These are phyloP conservation scores for Heptranchias perlo DNA, from an alignment of 2,113 vertebrate species.

Conservation along the genomic window DNA sequence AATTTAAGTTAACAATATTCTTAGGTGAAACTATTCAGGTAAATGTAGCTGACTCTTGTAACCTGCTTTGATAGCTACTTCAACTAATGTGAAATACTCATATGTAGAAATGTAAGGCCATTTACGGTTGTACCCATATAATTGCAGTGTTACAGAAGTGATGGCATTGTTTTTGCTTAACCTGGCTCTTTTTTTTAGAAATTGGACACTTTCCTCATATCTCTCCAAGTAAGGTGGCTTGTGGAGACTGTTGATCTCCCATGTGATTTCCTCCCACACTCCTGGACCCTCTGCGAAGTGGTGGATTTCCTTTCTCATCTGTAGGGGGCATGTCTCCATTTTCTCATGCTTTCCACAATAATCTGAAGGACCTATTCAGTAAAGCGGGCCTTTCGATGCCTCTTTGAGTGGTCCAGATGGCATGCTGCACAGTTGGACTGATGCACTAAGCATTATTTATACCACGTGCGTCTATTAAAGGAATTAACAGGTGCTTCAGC, in stretches of 20 bases:
- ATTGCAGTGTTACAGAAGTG: not conserved
- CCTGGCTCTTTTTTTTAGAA: not conserved
- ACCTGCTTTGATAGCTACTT: not conserved
- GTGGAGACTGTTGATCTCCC: not conserved
- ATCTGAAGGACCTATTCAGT: not conserved
- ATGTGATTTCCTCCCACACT: not conserved
- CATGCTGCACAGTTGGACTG: not conserved
- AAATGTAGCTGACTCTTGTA: not conserved
- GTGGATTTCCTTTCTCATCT: not conserved
- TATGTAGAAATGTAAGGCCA: not conserved
- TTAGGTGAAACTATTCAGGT: not conserved
- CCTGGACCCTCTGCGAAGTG: not conserved
- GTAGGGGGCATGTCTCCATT: not conserved
- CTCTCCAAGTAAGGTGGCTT: not conserved
- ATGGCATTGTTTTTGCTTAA: not conserved
- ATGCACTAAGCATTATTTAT: not conserved
- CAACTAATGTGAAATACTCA: not conserved
- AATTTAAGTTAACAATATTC: not conserved
- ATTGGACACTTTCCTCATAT: not conserved
- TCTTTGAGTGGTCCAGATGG: not conserved
- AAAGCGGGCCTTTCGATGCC: not conserved
- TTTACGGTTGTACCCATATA: not conserved
- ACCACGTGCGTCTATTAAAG: not conserved
- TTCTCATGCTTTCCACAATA: not conserved
- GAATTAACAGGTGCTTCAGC: not conserved